Conservation (phyloP, 92 coral and sea anemone species). For the Chrysogorgia sp. region DNA sequence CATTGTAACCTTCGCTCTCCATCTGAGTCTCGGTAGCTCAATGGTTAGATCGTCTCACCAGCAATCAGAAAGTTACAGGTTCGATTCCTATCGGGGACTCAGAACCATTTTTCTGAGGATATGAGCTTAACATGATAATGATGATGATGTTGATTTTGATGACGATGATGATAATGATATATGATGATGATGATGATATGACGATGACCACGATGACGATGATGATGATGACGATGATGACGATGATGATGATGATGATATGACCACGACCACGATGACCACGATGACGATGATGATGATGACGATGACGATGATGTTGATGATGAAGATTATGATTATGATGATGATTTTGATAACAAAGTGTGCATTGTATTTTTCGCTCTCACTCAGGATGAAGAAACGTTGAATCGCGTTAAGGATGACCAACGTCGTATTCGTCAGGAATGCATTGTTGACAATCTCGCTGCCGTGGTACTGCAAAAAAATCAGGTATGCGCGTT, state of each 20-base stretch:
- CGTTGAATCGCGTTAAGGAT: conserved; percentile 73
- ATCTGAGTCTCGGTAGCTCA: too few species aligned
- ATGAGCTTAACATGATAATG: neutral
- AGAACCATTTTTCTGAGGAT: too few species aligned
- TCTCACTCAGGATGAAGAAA: conserved; percentile 67
- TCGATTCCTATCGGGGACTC: too few species aligned
- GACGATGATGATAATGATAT: neutral
- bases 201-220: neutral
- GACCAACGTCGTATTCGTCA: conserved; percentile 95
- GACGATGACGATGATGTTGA: neutral
- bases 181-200: neutral
- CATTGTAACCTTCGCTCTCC: too few species aligned
- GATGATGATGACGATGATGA: neutral
- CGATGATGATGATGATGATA: neutral
- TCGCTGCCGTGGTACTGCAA: conserved; percentile 78
- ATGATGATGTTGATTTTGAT: neutral
- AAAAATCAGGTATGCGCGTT: conserved; percentile 28
- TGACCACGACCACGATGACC: neutral
- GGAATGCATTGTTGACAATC: conserved; percentile 95
- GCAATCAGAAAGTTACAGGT: too few species aligned
- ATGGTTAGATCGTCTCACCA: too few species aligned
- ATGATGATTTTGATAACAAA: neutral
- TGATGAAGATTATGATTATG: neutral
- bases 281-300: neutral
- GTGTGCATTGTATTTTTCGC: neutral